phyloP scores from a whole-genome alignment of 2,888 invertebrate genomes.

The Drosophila neonasuta region DNA sequence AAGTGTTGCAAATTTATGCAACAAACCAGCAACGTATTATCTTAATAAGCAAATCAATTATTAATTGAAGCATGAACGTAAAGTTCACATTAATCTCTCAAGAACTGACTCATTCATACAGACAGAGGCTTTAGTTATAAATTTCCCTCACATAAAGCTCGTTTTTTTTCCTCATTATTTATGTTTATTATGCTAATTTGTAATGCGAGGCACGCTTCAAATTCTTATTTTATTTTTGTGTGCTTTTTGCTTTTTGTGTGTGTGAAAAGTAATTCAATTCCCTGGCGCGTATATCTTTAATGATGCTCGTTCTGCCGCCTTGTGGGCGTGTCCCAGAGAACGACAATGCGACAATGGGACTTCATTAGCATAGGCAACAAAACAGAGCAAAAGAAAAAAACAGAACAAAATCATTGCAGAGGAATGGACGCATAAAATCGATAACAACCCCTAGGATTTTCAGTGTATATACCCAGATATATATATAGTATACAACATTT shows the following conservation, averaged over 20 bases:
- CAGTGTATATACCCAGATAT: too few relatives aligned
- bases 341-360: slow-evolving; percentile 64
- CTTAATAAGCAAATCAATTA: slow-evolving; percentile 2
- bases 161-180: slow-evolving; percentile 30
- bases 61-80: not conserved
- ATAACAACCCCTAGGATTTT: slow-evolving; percentile 51
- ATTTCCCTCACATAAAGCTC: slow-evolving; percentile 6
- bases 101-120: slow-evolving; percentile 7
- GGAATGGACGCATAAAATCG: slow-evolving; percentile 51
- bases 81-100: not conserved
- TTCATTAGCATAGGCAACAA: slow-evolving; percentile 65
- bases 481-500: not conserved
- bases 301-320: slow-evolving; percentile 13
- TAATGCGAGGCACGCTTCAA: slow-evolving; percentile 61
- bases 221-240: slow-evolving; percentile 12
- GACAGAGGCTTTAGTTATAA: slow-evolving; percentile 2
- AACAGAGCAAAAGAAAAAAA: not conserved
- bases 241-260: slow-evolving; percentile 18
- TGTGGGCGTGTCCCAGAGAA: slow-evolving; percentile 50
- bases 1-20: not conserved
- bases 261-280: slow-evolving; percentile 55
- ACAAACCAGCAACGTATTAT: not conserved
- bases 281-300: slow-evolving; percentile 32
- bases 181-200: slow-evolving; percentile 55
- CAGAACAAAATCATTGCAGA: slow-evolving; percentile 37